These are phyloP conservation scores for Heterodera filipjevi DNA, from an alignment of 2,888 invertebrate genomes.

Conservation along the genomic window DNA sequence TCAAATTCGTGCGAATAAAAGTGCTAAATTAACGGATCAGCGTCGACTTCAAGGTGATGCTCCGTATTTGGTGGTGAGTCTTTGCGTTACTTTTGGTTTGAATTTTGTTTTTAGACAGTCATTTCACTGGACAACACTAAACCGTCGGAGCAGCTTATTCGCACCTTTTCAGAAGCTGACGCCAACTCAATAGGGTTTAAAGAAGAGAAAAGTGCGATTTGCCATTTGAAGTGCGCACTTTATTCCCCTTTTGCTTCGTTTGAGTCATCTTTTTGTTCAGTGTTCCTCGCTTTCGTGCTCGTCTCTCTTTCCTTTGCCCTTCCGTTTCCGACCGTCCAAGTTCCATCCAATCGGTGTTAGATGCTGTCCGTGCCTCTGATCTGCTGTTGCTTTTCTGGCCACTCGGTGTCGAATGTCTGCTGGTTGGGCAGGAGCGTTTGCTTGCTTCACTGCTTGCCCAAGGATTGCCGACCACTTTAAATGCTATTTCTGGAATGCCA, in stretches of 20 bases:
- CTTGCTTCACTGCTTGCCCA: conserved; percentile 54
- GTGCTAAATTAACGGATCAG: conserved; percentile 32
- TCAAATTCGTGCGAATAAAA: conserved; percentile 38
- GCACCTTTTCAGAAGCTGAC: conserved; percentile 37
- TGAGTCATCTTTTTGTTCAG: conserved; percentile 36
- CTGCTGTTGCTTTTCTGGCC: conserved; percentile 78
- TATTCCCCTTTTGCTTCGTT: background rate
- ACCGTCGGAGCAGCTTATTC: conserved; percentile 42
- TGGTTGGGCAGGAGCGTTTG: conserved; percentile 50
- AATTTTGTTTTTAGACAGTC: conserved; percentile 50
- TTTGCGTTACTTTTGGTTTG: conserved; percentile 27
- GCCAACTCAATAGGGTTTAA: conserved; percentile 18
- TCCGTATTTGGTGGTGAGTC: conserved; percentile 38
- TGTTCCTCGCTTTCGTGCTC: conserved; percentile 57
- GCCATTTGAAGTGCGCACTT: conserved; percentile 45
- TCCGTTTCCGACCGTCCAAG: too few relatives aligned
- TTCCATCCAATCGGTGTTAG: conserved; percentile 53
- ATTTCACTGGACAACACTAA: conserved; percentile 51
- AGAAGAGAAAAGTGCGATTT: conserved; percentile 34
- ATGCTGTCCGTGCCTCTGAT: conserved; percentile 74
- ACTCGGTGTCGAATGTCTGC: conserved; percentile 37
- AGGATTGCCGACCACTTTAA: conserved; percentile 70
- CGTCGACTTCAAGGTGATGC: conserved; percentile 36
- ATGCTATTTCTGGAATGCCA: conserved; percentile 56
- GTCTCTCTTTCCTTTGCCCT: conserved; percentile 56